A percentile compares a stretch with the other conserved stretches of the same genome.
phyloP scores from a whole-genome alignment of 2,797 vertebrate species.

The Sardinella longiceps region DNA sequence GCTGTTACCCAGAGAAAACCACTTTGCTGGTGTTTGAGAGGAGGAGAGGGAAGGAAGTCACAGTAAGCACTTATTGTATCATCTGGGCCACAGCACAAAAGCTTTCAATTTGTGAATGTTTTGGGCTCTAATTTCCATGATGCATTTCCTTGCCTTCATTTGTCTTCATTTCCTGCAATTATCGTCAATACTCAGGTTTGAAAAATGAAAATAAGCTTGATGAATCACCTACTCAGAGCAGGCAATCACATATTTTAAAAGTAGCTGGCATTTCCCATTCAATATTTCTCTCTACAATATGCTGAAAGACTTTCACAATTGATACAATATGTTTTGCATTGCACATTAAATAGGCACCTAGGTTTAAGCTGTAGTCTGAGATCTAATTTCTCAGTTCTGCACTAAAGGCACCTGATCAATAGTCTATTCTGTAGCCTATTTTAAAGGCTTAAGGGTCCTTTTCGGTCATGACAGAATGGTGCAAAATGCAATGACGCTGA shows the following conservation, averaged over 20 bases:
- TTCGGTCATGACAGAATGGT: no score
- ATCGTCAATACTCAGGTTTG: neutral
- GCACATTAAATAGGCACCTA: no score
- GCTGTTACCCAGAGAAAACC: neutral
- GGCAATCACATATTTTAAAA: neutral
- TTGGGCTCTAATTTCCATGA: neutral
- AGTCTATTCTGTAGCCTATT: neutral
- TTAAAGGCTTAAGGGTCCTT: no score
- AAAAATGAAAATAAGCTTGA: neutral
- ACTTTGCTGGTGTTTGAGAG: neutral
- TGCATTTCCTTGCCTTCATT: neutral
- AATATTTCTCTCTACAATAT: neutral
- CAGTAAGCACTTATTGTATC: neutral
- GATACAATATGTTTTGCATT: no score
- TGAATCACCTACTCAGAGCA: neutral
- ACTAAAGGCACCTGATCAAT: neutral
- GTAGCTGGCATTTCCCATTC: neutral
- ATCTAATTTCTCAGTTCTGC: neutral
- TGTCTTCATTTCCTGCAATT: constrained; percentile 1
- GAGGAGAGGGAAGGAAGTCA: neutral
- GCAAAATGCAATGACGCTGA: no score
- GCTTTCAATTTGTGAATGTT: neutral
- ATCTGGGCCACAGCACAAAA: neutral
- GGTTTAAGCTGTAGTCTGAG: no score
- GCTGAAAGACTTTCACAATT: neutral